phyloP scores from a whole-genome alignment of 2,888 invertebrate genomes.

The Ophraella communa region DNA sequence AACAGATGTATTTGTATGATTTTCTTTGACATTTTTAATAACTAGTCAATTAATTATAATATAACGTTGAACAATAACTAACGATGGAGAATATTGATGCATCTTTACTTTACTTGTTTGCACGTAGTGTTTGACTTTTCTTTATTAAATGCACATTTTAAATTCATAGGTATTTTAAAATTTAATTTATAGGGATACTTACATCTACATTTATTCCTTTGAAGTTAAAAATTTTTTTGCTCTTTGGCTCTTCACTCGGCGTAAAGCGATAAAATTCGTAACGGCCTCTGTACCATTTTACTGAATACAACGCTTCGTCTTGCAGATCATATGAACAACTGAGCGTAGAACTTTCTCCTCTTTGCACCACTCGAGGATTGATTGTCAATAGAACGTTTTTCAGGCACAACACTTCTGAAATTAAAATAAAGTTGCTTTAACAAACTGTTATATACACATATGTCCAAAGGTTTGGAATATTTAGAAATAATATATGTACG shows the following conservation, averaged over 20 bases:
- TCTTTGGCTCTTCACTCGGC: conserved; percentile 72
- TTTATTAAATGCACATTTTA: too few species aligned
- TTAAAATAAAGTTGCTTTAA: conserved; percentile 34
- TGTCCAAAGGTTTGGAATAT: too few species aligned
- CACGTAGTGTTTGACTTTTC: too few species aligned
- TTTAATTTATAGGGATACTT: conserved; percentile 61
- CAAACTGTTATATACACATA: neutral
- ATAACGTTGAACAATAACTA: too few species aligned
- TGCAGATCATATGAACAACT: conserved; percentile 80
- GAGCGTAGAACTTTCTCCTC: conserved; percentile 72
- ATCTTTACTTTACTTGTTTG: too few species aligned
- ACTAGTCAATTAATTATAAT: too few species aligned
- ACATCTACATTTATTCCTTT: conserved; percentile 83
- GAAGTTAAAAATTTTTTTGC: conserved; percentile 75
- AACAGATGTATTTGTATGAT: too few species aligned
- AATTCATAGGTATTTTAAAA: neutral
- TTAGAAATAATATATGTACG: too few species aligned
- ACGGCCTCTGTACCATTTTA: conserved; percentile 86
- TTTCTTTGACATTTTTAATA: too few species aligned
- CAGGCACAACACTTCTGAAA: conserved; percentile 68
- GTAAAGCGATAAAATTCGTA: conserved; percentile 86
- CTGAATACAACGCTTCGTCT: conserved; percentile 76
- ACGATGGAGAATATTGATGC: too few species aligned
- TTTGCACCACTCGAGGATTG: conserved; percentile 72
- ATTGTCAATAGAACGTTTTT: conserved; percentile 75